Percentiles rank a stretch among this genome's conserved stretches.
phyloP scores from a whole-genome alignment of 2,888 invertebrate species.

The Spialia ferax region DNA sequence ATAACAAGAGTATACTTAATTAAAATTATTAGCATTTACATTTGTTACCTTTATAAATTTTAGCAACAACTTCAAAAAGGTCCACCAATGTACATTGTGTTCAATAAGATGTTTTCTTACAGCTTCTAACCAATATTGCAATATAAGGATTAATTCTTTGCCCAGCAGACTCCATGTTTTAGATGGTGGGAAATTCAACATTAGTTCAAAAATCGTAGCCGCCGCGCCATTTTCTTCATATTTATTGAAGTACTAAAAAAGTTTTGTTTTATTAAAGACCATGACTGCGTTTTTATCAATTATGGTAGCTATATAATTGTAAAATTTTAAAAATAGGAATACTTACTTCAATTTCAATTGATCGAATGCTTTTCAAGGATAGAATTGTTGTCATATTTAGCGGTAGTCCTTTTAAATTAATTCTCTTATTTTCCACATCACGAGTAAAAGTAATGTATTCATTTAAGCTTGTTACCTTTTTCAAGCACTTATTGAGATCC shows the following conservation, averaged over 20 bases:
- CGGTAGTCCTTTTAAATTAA: conserved; percentile 53
- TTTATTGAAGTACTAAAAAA: conserved; percentile 71
- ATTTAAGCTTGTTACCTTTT: conserved; percentile 58
- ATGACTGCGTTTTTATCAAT: no score
- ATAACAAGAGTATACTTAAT: no score
- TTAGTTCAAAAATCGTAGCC: conserved; percentile 58
- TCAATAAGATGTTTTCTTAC: conserved; percentile 63
- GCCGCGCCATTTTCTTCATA: conserved; percentile 67
- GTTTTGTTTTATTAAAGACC: background rate
- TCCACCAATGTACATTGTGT: conserved; percentile 67
- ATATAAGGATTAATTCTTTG: conserved; percentile 60
- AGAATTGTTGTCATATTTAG: conserved; percentile 66
- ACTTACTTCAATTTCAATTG: conserved; percentile 70
- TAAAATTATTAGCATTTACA: no score
- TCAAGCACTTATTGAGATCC: conserved; percentile 61
- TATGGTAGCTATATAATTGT: background rate
- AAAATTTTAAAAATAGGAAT: background rate
- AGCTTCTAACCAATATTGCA: conserved; percentile 72
- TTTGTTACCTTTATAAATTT: conserved; percentile 59
- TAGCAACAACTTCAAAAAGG: conserved; percentile 62
- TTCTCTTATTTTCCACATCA: conserved; percentile 52
- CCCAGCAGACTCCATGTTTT: conserved; percentile 67
- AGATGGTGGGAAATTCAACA: conserved; percentile 61
- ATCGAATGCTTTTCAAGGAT: conserved; percentile 64
- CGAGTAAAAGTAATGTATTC: conserved; percentile 63